Conservation (phyloP, 2,113 vertebrate genomes). For the Triplophysa tibetana region DNA sequence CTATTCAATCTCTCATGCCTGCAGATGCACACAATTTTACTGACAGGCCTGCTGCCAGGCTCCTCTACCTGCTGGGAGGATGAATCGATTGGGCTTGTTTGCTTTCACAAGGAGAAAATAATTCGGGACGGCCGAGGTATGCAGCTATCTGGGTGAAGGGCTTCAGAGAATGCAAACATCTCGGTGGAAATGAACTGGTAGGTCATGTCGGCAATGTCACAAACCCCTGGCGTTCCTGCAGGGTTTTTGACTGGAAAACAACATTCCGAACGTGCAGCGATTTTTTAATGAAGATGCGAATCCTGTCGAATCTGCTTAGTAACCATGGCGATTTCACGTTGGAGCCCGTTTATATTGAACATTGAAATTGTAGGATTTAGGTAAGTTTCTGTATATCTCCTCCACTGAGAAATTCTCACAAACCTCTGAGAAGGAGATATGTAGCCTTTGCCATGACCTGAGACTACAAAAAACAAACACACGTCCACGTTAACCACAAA, state of each 20-base stretch:
- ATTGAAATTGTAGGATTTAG: no score
- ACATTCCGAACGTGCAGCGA: conserved; percentile 4
- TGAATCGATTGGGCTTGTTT: conserved; percentile 42
- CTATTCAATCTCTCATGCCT: conserved; percentile 38
- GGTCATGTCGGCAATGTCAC: conserved; percentile 32
- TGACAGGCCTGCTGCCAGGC: conserved; percentile 37
- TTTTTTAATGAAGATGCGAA: conserved; percentile 3
- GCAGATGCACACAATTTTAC: conserved; percentile 36
- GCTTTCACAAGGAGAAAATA: conserved; percentile 38
- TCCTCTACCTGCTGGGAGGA: conserved; percentile 48
- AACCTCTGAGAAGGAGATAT: no score
- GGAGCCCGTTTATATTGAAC: no score
- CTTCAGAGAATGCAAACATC: conserved; percentile 2
- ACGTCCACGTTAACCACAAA: no score
- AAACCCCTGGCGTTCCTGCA: not conserved
- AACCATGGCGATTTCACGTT: no score
- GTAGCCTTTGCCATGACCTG: no score
- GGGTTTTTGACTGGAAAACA: conserved; percentile 20
- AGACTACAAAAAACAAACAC: no score
- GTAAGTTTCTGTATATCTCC: no score
- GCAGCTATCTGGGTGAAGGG: conserved; percentile 24
- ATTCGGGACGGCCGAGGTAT: conserved; percentile 24
- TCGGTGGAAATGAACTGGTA: conserved; percentile 14
- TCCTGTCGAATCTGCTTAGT: not conserved
- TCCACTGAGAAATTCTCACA: no score